A percentile compares a stretch with the other conserved stretches of the same genome.
Evolutionary conservation across 2,888 invertebrate species (phyloP).

Genomic region (Drosophila neutralis): DNA sequence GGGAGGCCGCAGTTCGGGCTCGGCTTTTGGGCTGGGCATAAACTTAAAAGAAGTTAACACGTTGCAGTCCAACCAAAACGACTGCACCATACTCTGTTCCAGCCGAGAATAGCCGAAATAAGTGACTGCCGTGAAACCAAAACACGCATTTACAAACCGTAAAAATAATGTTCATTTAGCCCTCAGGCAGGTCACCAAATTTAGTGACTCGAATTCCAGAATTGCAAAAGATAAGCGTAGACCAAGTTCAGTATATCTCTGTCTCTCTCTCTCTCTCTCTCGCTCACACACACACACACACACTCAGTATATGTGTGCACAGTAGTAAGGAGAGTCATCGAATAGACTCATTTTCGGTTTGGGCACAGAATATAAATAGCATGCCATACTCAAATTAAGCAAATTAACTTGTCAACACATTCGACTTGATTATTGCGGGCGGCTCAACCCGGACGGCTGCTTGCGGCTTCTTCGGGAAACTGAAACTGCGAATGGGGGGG

Average conservation of each 20-base stretch:
- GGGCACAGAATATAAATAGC: slow-evolving; percentile 37
- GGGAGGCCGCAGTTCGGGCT: slow-evolving; percentile 1
- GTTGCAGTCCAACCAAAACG: neutral
- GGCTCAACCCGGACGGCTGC: neutral
- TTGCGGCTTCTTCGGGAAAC: neutral
- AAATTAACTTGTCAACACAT: slow-evolving; percentile 71
- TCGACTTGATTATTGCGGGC: slow-evolving; percentile 62
- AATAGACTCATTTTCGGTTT: slow-evolving; percentile 2
- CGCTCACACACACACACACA: neutral
- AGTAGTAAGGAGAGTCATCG: neutral
- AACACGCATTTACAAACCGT: neutral
- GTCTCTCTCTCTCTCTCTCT: too few species aligned
- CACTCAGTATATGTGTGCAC: neutral
- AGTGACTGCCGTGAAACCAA: neutral
- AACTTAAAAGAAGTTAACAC: slow-evolving; percentile 38
- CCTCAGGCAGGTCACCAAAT: neutral
- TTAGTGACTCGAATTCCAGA: neutral
- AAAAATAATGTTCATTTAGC: neutral
- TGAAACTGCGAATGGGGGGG: neutral
- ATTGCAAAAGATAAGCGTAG: neutral
- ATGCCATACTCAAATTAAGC: slow-evolving; percentile 60
- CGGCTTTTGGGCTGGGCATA: slow-evolving; percentile 19
- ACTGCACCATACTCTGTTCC: slow-evolving; percentile 7
- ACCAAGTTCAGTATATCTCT: neutral
- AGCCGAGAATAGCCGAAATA: neutral